Base-by-base conservation (phyloP, 2,113 vertebrate genomes). In the Salvator merianae region DNA sequence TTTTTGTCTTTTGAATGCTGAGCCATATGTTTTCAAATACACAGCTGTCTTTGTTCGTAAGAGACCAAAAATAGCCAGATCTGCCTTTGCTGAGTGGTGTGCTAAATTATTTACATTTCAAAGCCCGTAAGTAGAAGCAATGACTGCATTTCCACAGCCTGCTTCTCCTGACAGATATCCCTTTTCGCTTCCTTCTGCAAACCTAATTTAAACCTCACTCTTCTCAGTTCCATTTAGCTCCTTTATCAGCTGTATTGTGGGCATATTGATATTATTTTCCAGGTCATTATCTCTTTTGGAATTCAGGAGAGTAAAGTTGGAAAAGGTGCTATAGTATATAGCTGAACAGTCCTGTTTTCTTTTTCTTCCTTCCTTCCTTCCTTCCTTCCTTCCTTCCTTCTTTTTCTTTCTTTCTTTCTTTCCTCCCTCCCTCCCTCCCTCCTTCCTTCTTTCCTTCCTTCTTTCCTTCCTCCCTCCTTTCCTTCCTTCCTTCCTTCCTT, bases 101-200 rank as follows among this genome's bases (percentile, higher is more conserved):
- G 89, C 91, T 95, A 94, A 94, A 94, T 89, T 94, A 94, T 95
- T 95, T 94, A 94, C 92, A 94, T 95, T 96, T 96, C 93, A 94
- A 92, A 93, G 85, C 89, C 84, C 82, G 79, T 91, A 91, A 83
- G 82, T 87, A 89, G 86, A 95, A 95, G 93, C 91, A 93, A 93
- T 91, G 91, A 85, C 89, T 92, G 87, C 77, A 88, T 93, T 95
- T 93, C 83, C 71, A 88, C 79, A 89, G 84, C 83, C 86, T 86
- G 80, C 86, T 90, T 86, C 80, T 91, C 86, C 89, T 93, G 92
- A 94, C 90, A 92, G 90, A 94, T 63, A 47, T 30, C 40, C 55
- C 92, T 89, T 34, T 86, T 85, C 92, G 91, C 94, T 91, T 90
- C 92, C 73, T 88, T 93, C 88, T 88, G 79, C 88, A 91, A 90